Conservation (phyloP, 2,888 invertebrate species). For the Acanthococcus lagerstroemiae region DNA sequence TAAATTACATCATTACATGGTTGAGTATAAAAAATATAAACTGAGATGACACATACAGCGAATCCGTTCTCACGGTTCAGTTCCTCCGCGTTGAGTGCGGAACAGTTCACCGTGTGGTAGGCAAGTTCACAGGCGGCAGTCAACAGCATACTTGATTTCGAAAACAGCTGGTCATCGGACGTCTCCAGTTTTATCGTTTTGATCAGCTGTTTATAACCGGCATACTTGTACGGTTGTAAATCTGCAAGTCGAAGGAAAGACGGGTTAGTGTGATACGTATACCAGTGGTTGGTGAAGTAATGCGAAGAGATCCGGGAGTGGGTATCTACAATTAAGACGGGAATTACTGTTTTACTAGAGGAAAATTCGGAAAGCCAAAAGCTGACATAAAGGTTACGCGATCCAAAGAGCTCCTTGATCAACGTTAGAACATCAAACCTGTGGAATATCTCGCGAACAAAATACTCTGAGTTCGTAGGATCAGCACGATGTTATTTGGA, state of each 20-base stretch:
- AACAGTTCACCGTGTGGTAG: slow-evolving; percentile 92
- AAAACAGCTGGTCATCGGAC: slow-evolving; percentile 84
- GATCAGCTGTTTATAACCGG: slow-evolving; percentile 94
- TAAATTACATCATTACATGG: background rate
- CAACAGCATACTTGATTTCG: slow-evolving; percentile 68
- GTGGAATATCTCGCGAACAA: slow-evolving; percentile 82
- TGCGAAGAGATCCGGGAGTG: no score
- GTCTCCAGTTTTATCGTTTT: slow-evolving; percentile 91
- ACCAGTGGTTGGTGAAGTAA: no score
- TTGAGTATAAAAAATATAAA: slow-evolving; percentile 17
- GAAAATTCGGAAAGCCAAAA: no score
- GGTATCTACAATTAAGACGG: background rate
- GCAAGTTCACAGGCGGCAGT: slow-evolving; percentile 89
- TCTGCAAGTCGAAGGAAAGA: no score
- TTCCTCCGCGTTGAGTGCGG: slow-evolving; percentile 95
- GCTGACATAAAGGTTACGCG: no score
- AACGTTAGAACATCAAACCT: slow-evolving; percentile 45
- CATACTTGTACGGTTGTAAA: slow-evolving; percentile 92
- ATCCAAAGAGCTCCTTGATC: no score
- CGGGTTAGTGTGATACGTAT: no score
- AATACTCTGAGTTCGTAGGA: slow-evolving; percentile 87
- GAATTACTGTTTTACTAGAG: no score
- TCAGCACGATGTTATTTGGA: slow-evolving; percentile 85
- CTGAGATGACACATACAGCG: slow-evolving; percentile 48
- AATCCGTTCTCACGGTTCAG: slow-evolving; percentile 86